Conservation (phyloP, 92 coral and sea anemone genomes). For the Palythoa heliodiscus region DNA sequence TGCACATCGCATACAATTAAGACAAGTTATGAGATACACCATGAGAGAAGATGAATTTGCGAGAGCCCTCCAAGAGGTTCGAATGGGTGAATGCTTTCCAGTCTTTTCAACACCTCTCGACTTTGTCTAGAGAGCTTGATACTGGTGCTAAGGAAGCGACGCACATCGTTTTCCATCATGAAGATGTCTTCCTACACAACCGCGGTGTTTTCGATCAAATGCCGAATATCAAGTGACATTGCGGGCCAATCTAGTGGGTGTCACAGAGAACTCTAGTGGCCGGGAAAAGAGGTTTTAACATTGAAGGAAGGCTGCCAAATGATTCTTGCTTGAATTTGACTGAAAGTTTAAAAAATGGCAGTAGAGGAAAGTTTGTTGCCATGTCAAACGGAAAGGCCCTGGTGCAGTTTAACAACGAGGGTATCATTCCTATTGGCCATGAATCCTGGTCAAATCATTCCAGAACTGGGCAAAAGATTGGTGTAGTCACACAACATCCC, state of each 20-base stretch:
- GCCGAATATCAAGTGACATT: too few relatives aligned
- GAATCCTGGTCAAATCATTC: slow-evolving; percentile 9
- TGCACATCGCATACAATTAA: slow-evolving; percentile 36
- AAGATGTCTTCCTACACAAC: slow-evolving; percentile 38
- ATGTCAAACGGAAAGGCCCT: slow-evolving; percentile 4
- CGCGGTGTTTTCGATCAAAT: slow-evolving; percentile 23
- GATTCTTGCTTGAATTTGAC: too few relatives aligned
- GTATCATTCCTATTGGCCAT: background rate
- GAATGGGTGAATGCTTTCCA: slow-evolving; percentile 29
- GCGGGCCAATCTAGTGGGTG: too few relatives aligned
- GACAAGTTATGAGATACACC: slow-evolving; percentile 9
- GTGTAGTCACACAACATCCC: slow-evolving; percentile 4
- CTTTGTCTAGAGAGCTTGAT: slow-evolving; percentile 21
- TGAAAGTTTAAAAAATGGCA: background rate
- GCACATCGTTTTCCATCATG: slow-evolving; percentile 24
- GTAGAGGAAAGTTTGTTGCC: background rate
- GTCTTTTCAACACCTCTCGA: background rate
- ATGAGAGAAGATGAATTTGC: slow-evolving; percentile 7
- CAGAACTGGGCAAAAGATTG: slow-evolving; percentile 4
- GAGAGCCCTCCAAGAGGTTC: slow-evolving; percentile 30
- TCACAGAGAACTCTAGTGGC: too few relatives aligned
- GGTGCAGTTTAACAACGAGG: background rate
- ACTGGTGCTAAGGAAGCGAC: slow-evolving; percentile 3
- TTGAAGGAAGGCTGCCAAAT: too few relatives aligned
- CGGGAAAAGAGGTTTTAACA: too few relatives aligned